These are phyloP conservation scores for Agapetus fuscipes DNA, from an alignment of 2,888 invertebrate species.

Conservation along the genomic window DNA sequence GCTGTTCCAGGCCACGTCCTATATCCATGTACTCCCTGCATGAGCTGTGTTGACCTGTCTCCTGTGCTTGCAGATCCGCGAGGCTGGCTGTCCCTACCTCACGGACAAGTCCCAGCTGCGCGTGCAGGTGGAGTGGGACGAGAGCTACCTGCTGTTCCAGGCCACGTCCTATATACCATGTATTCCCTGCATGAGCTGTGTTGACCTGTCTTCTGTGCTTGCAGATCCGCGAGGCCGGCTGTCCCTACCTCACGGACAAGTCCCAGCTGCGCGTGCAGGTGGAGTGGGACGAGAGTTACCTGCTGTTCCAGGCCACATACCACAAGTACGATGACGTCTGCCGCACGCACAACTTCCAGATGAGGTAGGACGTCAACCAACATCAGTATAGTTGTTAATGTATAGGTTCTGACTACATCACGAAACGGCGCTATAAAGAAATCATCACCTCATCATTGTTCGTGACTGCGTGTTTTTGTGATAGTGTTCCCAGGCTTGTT, in stretches of 20 bases:
- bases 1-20: constrained; percentile 70
- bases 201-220: too few species aligned
- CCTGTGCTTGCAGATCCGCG: constrained; percentile 38
- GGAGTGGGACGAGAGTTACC: constrained; percentile 74
- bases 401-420: background rate
- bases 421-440: too few species aligned
- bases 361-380: constrained; percentile 65
- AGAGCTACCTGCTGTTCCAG: constrained; percentile 69
- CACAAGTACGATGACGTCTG: constrained; percentile 76
- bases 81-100: constrained; percentile 57
- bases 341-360: constrained; percentile 71
- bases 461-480: too few species aligned
- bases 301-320: constrained; percentile 72
- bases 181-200: too few species aligned
- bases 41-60: too few species aligned
- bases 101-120: constrained; percentile 64
- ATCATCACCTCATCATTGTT: too few species aligned
- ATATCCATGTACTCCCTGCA: too few species aligned
- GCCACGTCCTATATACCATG: too few species aligned
- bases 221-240: constrained; percentile 52
- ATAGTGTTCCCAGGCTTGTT: too few species aligned
- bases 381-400: too few species aligned
- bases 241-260: constrained; percentile 61
- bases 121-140: constrained; percentile 74
- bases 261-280: constrained; percentile 66